phyloP scores from a whole-genome alignment of 1,140 invertebrate species.

The Heliconius nattereri region DNA sequence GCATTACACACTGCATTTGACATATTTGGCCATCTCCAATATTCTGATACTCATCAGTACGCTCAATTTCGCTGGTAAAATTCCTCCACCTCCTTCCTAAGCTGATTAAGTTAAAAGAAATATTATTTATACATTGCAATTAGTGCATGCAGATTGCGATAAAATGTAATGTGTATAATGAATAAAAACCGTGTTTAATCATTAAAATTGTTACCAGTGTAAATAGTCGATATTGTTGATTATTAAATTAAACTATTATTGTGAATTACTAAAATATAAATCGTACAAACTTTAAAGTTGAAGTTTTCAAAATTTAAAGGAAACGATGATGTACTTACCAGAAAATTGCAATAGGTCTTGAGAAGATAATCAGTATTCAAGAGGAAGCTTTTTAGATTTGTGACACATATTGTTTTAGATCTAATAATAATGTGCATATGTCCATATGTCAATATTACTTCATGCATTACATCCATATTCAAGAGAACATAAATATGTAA shows the following conservation, averaged over 20 bases:
- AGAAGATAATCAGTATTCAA: no score
- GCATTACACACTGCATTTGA: constrained; percentile 40
- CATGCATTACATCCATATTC: neutral
- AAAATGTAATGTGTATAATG: constrained; percentile 35
- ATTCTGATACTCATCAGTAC: constrained; percentile 3
- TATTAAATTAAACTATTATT: neutral
- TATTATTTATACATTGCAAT: constrained; percentile 40
- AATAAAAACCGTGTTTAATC: constrained; percentile 25
- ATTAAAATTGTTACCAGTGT: neutral
- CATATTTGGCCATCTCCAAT: constrained; percentile 38
- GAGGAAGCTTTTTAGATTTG: no score
- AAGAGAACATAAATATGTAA: constrained; percentile 39
- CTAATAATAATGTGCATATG: neutral
- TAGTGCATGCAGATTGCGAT: constrained; percentile 38
- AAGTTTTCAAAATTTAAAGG: neutral
- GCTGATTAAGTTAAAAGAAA: constrained; percentile 34
- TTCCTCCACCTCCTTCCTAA: constrained; percentile 29
- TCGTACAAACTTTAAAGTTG: neutral
- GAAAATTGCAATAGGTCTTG: neutral
- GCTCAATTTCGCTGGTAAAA: constrained; percentile 25
- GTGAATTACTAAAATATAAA: neutral
- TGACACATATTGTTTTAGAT: no score
- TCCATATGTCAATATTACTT: neutral
- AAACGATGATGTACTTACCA: neutral
- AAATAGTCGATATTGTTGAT: no score